Conservation (phyloP, 2,113 vertebrate species). For the Rhinogobius similis region DNA sequence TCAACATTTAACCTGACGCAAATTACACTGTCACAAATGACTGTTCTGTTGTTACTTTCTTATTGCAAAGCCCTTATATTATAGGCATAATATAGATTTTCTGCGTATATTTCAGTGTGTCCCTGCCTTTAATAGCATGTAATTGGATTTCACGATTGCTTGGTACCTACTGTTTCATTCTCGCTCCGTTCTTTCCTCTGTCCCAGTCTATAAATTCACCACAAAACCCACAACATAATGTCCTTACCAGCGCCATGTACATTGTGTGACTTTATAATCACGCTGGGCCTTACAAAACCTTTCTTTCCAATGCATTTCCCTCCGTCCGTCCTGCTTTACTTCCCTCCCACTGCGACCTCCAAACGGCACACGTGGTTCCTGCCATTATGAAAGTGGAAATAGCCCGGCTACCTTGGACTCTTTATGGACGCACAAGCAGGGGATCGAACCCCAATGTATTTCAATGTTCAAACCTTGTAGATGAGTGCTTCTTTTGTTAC, state of each 20-base stretch:
- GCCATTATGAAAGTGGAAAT: conserved; percentile 43
- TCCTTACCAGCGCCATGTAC: background rate
- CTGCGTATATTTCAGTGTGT: background rate
- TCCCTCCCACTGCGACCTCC: conserved; percentile 28
- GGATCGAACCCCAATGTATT: conserved; percentile 37
- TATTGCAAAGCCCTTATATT: background rate
- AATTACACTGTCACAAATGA: too few relatives aligned
- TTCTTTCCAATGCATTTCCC: background rate
- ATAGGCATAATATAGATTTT: background rate
- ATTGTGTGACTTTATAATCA: conserved; percentile 23
- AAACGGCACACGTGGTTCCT: conserved; percentile 41
- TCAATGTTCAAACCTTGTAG: conserved; percentile 49
- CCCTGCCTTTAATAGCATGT: background rate
- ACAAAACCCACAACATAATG: background rate
- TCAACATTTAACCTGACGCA: too few relatives aligned
- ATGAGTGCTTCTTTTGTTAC: conserved; percentile 42
- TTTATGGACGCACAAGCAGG: conserved; percentile 23
- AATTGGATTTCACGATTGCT: background rate
- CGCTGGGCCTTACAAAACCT: conserved; percentile 10
- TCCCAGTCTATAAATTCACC: background rate
- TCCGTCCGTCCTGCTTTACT: background rate
- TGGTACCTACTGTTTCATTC: background rate
- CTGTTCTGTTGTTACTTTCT: too few relatives aligned
- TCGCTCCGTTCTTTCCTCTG: background rate
- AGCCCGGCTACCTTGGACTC: conserved; percentile 31